Base-by-base conservation (phyloP, 2,113 vertebrate species). In the Montifringilla adamsi region DNA sequence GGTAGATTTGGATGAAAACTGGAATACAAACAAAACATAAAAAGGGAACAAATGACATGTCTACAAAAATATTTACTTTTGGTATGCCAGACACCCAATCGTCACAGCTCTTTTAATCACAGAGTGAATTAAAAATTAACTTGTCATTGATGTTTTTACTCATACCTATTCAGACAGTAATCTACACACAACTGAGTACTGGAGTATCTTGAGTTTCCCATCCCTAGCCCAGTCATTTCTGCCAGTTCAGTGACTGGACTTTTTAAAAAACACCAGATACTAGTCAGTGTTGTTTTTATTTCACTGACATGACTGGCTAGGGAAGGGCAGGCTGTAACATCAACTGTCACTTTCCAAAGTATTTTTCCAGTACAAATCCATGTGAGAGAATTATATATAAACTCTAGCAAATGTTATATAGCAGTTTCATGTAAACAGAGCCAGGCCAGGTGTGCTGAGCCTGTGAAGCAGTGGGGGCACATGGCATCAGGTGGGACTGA, bases 91-190 rank as follows among this genome's bases (percentile, higher is more conserved):
- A 46, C 33, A n/a, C 1, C 7, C 59, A 50, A 49, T 50, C n/a
- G 0, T 33, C 11, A 10, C 69, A 46, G 53, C 35, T 74, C 7
- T 1, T 55, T 81, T 67, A 58, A 88, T 50, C 56, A 74, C 24
- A 63, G 23, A 50, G 7, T 15, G 47, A 77, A 70, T 94, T 86
- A 93, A 91, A 86, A 31, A 86, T 87, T 96, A 95, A 95, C 93
- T 75, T 78, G 7, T 9, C 14, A 3, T 16, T 30, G 9, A 2
- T 67, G 26, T 67, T 90, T 92, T 30, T 30, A 62, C 59, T 89
- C 10, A 0, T 70, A 22, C 26, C 31, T 50, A 31, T n/a, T 74
- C 39, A 58, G 67, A 49, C 41, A 80, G 35, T 9, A 50, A 90
- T 15, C 59, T 77, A 91, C 37, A 55, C 1, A 3, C 49, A n/a